A percentile compares a stretch with the other conserved stretches of the same genome.
Evolutionary conservation across 2,797 vertebrate species (phyloP).

Genomic region (Octomys mimax): DNA sequence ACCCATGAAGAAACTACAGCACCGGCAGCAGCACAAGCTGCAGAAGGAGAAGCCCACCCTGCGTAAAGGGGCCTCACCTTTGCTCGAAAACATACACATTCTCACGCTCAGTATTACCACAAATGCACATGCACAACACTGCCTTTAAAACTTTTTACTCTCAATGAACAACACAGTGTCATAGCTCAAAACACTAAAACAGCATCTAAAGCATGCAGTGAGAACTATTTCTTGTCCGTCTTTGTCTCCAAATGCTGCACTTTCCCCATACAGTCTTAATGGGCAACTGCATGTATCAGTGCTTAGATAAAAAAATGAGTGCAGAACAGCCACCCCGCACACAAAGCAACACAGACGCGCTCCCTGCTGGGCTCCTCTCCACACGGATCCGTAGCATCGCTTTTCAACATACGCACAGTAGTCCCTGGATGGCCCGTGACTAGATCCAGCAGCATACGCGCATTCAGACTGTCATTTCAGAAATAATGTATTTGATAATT

Average conservation of each 20-base stretch:
- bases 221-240: constrained; percentile 1
- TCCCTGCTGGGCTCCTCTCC: background rate
- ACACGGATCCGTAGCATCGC: background rate
- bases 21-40: background rate
- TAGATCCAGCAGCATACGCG: background rate
- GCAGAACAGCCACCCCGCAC: background rate
- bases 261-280: background rate
- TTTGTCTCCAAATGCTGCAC: background rate
- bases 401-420: background rate
- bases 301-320: background rate
- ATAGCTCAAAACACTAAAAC: background rate
- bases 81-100: background rate
- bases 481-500: background rate
- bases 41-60: background rate
- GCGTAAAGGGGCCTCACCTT: background rate
- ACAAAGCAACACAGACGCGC: background rate
- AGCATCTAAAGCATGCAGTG: background rate
- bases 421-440: background rate
- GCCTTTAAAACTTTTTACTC: background rate
- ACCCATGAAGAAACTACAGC: background rate
- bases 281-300: background rate
- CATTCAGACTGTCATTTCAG: background rate
- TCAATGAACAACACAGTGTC: background rate
- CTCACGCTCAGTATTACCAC: background rate
- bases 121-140: background rate